These are phyloP conservation scores for Lampris megalopsis DNA, from an alignment of 2,113 vertebrate species.

Conservation along the genomic window DNA sequence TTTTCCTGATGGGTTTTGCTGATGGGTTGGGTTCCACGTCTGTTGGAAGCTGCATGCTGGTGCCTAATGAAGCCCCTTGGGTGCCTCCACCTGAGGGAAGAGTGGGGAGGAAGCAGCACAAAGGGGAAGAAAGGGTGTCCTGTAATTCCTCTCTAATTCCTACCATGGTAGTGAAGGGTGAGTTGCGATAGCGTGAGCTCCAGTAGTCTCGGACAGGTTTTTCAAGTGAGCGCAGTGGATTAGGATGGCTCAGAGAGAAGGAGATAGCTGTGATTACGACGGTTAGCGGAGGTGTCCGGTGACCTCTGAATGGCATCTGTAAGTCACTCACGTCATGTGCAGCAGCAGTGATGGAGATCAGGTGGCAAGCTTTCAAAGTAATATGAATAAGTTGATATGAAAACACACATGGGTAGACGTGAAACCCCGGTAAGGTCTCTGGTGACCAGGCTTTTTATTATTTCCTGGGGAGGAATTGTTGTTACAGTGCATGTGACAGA, in stretches of 20 bases:
- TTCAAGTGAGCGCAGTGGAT: conserved; percentile 39
- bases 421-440: not conserved
- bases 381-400: not conserved
- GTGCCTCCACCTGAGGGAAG: conserved; percentile 23
- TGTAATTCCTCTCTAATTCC: conserved; percentile 52
- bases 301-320: conserved; percentile 19
- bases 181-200: conserved; percentile 11
- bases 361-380: not conserved
- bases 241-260: conserved; percentile 33
- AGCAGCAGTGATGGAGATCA: not conserved
- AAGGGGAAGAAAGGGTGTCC: conserved; percentile 26
- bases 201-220: conserved; percentile 21
- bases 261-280: conserved; percentile 26
- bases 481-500: not conserved
- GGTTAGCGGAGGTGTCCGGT: conserved; percentile 36
- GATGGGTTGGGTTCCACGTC: no score
- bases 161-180: conserved; percentile 45
- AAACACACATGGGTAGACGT: not conserved
- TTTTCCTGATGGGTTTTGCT: conserved; percentile 9
- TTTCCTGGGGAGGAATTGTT: not conserved
- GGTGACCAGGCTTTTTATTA: not conserved
- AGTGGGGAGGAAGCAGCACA: conserved; percentile 19
- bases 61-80: conserved; percentile 56
- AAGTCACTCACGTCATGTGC: conserved; percentile 4
- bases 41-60: conserved; percentile 14